A percentile compares a stretch with the other conserved stretches of the same genome.
Evolutionary conservation across 2,888 invertebrate species (phyloP).

Genomic region (Griposia aprilina): DNA sequence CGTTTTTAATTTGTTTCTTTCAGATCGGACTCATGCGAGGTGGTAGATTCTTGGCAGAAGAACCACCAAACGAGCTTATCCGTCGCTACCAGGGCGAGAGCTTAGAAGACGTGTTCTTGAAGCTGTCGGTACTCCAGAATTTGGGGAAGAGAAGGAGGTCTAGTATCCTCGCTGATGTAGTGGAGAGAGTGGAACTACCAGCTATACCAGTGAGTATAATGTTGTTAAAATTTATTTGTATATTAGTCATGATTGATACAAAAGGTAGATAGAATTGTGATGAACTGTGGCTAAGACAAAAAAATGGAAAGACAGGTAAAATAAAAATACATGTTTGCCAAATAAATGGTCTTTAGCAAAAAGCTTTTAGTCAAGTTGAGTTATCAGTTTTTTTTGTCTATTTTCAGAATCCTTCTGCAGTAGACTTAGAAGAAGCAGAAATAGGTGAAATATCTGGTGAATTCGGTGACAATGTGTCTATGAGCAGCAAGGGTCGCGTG

Average conservation of each 20-base stretch:
- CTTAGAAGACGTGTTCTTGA: slow-evolving; percentile 95
- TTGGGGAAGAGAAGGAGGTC: slow-evolving; percentile 95
- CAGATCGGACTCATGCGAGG: slow-evolving; percentile 96
- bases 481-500: slow-evolving; percentile 93
- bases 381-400: background rate
- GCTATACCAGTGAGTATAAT: slow-evolving; percentile 89
- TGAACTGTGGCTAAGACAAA: background rate
- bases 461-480: slow-evolving; percentile 96
- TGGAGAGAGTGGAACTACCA: slow-evolving; percentile 92
- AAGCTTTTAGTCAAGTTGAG: background rate
- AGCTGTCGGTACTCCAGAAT: slow-evolving; percentile 95
- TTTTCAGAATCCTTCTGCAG: slow-evolving; percentile 90
- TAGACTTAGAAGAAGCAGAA: slow-evolving; percentile 93
- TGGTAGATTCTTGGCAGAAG: slow-evolving; percentile 96
- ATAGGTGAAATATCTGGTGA: slow-evolving; percentile 95
- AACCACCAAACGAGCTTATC: slow-evolving; percentile 93
- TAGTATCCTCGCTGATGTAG: slow-evolving; percentile 94
- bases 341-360: background rate
- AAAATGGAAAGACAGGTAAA: background rate
- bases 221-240: background rate
- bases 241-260: too few species aligned
- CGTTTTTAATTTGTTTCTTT: slow-evolving; percentile 32
- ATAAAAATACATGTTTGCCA: background rate
- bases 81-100: slow-evolving; percentile 93
- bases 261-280: background rate